Evolutionary conservation across 2,113 vertebrate species (phyloP), one percentile per base, ranked within the genome.

Genomic region (Channa maculata): DNA sequence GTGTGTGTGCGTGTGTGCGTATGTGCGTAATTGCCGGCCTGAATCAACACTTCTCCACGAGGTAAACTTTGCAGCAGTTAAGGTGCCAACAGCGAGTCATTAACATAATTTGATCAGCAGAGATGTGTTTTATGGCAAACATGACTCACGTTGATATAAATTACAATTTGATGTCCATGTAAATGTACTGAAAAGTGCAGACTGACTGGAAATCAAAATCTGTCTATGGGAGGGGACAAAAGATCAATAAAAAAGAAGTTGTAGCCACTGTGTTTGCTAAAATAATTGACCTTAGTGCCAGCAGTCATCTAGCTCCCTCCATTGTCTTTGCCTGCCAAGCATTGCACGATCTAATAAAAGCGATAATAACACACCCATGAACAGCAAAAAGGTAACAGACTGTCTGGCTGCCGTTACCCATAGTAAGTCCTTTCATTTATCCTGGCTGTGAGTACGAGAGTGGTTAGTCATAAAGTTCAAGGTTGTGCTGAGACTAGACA

Each of bases 101-200:
- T 85, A 71, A n/a, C 68, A 67, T 66, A 77, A 71, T 75, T 37
- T 72, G 10, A 55, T 71, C 38, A 46, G 48, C 36, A 65, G 64
- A 58, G 37, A 77, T 49, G 12, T 33, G 37, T 57, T 79, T 77
- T 65, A 54, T 79, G 52, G 34, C 65, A 73, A 44, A 37, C 41
- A 7, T 0, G 37, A 45, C 12, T 51, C 0, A 0, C 57, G 59
- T 55, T 68, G 7, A 0, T 57, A 38, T 60, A 45, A 63, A 68
- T 59, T 36, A 6, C 4, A 45, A 15, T 24, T 75, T 71, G 41
- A 80, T 76, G 46, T 51, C n/a, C 39, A 13, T 38, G 9, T 75
- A 1, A 11, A 9, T 54, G 5, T 51, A 24, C 24, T 24, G 24
- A 45, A 13, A 37, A 52, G 67, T 24, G 49, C 0, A 15, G 48